Base-by-base conservation (phyloP, 2,888 invertebrate genomes). In the Diachrysia chrysitis region DNA sequence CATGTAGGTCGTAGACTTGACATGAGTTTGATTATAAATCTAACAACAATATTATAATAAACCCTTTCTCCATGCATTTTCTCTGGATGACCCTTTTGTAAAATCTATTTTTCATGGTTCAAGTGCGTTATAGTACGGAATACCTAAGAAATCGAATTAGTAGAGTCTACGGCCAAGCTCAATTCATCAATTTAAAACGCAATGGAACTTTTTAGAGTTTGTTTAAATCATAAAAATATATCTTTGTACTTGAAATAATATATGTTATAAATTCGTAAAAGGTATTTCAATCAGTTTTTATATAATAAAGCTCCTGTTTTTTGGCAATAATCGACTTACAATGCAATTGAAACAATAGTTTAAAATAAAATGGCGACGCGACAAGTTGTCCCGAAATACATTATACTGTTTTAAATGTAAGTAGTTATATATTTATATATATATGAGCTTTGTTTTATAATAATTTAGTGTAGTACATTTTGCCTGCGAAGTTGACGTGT, bases 401-500 rank as follows among this genome's bases (percentile, higher is more conserved):
- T 83, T 82, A 85, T 86, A 88, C 89, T 84, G 88, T 90, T 90
- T 89, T 89, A 88, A 90, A 86, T 90, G 91, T 93, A 51, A 51
- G 48, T 51, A 93, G 92, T 90, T 90, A 92, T 92, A 88, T 92
- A 89, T 92, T 89, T 92, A 91, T 92, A 91, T 91, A 89, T 91
- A 90, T 89, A 89, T 90, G 93, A 93, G 94, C 92, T 94, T 94
- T 93, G 92, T 92, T 93, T 94, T 92, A 90, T 82, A 80, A 84
- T 89, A 87, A 79, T 87, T 87, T 92, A 92, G 89, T 82, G 89
- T 92, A 90, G 91, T 82, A 87, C 85, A 86, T 86, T 82, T 82
- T 83, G 89, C 87, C 87, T 82, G 87, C 79, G 85, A 84, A 84
- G 86, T 84, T 80, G 88, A 84, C 87, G 88, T 81, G 87, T 85